Percentiles rank a stretch among this genome's conserved stretches.
These are phyloP conservation scores for Agrotis segetum DNA, from an alignment of 2,888 invertebrate genomes.

Conservation along the genomic window DNA sequence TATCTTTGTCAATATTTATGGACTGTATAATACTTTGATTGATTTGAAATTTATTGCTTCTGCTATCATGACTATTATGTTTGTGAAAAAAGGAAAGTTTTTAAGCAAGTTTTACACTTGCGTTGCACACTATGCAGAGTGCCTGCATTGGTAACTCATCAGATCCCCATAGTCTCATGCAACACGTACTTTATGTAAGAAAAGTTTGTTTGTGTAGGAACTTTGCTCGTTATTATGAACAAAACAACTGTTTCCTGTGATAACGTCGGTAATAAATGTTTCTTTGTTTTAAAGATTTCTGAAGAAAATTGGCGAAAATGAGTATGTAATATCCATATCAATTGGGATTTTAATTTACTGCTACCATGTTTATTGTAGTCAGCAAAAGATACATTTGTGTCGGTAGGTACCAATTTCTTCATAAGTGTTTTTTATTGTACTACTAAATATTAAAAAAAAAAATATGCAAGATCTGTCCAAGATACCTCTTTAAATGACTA, in stretches of 20 bases:
- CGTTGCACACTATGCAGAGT: not conserved
- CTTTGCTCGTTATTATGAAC: constrained; percentile 47
- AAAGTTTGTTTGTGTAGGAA: constrained; percentile 43
- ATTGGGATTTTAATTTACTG: too few species aligned
- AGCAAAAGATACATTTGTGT: too few species aligned
- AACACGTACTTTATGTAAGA: constrained; percentile 27
- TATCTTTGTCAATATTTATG: too few species aligned
- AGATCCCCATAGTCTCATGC: not conserved
- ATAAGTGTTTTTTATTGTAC: too few species aligned
- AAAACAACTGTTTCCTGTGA: constrained; percentile 11
- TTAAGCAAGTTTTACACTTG: not conserved
- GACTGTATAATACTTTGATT: too few species aligned
- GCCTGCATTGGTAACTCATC: not conserved
- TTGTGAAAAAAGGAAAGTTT: not conserved
- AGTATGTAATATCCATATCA: too few species aligned
- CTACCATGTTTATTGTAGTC: too few species aligned
- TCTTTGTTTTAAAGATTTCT: not conserved
- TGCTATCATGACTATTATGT: not conserved
- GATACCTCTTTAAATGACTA: too few species aligned
- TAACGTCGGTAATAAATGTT: constrained; percentile 14
- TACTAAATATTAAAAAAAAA: too few species aligned
- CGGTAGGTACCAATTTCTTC: too few species aligned
- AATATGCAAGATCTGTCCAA: too few species aligned
- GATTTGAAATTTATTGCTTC: too few species aligned
- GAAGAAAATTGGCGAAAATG: not conserved